Evolutionary conservation across 1,140 invertebrate genomes (phyloP), one percentile per base, ranked within the genome.

Genomic region (Himalopsyche phryganea): DNA sequence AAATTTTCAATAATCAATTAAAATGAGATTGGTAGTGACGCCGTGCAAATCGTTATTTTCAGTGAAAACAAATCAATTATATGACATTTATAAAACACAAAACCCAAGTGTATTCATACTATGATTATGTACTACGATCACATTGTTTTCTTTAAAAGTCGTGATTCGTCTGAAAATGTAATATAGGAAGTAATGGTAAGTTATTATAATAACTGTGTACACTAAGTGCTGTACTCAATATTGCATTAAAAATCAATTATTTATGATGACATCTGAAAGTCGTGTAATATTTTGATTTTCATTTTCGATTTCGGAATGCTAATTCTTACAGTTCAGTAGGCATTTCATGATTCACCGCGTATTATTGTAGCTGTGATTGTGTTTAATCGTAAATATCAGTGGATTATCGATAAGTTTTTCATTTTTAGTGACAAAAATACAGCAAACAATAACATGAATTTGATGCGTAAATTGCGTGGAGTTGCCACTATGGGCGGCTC

Each of bases 381-480:
- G 23, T 28, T 28, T 3, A 28, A 28, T 28, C 9, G 23, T 9
- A 5, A 5, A 3, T 28, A 28, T 28, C 23, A 28, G 3, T 28
- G 23, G 9, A n/a, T n/a, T 28, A 28, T 28, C 23, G 23, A 28
- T 5, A 5, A 9, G 23, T 28, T 28, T 28, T 28, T 28, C 23
- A 13, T 52, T 58, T 48, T 14, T 19, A 51, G 38, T 23, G 49
- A 55, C 36, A 44, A 48, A n/a, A 14, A 33, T 52, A 28, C 50
- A 60, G n/a, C 13, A 28, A 44, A 57, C 33, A 45, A 2, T 35
- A n/a, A 60, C 19, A 91, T 92, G 90, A 91, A 92, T 78, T 85
- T 92, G 71, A 89, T 91, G 88, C 83, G 89, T 64, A 92, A 90
- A 82, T 81, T 92, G 71, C 80, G 87, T 68, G 85, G 86, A 66